phyloP scores from a whole-genome alignment of 2,888 invertebrate genomes.

The Aromia moschata region DNA sequence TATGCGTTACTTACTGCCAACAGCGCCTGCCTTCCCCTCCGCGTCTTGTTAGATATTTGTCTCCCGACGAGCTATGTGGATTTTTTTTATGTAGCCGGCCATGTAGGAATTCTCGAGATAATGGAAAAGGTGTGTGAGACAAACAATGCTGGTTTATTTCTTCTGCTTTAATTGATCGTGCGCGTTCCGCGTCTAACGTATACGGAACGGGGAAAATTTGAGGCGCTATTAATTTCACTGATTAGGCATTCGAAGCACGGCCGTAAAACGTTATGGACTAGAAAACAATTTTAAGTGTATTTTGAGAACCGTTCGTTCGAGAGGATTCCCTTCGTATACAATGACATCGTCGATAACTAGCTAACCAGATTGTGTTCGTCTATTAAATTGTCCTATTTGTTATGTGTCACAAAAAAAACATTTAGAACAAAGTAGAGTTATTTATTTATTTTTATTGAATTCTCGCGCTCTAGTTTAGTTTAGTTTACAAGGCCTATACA shows the following conservation, averaged over 20 bases:
- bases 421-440: too few relatives aligned
- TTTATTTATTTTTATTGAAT: too few relatives aligned
- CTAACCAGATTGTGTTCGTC: too few relatives aligned
- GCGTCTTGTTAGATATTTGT: conserved; percentile 62
- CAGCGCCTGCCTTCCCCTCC: conserved; percentile 58
- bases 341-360: too few relatives aligned
- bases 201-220: conserved; percentile 3
- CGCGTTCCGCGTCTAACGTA: conserved; percentile 1
- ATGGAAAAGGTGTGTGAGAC: conserved; percentile 60
- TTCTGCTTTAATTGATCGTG: conserved; percentile 23
- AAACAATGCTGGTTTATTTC: conserved; percentile 35
- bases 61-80: conserved; percentile 51
- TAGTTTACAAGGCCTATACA: too few relatives aligned
- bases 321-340: too few relatives aligned
- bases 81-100: conserved; percentile 52
- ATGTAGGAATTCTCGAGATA: conserved; percentile 57
- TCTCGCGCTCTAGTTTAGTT: too few relatives aligned
- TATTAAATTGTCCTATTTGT: too few relatives aligned
- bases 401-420: too few relatives aligned
- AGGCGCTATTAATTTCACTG: conserved; percentile 12
- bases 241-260: conserved; percentile 2
- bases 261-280: not conserved
- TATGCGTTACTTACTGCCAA: conserved; percentile 60
- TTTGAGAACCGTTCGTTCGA: not conserved
- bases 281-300: conserved; percentile 1